Evolutionary conservation across 2,888 invertebrate genomes (phyloP), one percentile per base, ranked within the genome.

Genomic region (Eupeodes latifasciatus): DNA sequence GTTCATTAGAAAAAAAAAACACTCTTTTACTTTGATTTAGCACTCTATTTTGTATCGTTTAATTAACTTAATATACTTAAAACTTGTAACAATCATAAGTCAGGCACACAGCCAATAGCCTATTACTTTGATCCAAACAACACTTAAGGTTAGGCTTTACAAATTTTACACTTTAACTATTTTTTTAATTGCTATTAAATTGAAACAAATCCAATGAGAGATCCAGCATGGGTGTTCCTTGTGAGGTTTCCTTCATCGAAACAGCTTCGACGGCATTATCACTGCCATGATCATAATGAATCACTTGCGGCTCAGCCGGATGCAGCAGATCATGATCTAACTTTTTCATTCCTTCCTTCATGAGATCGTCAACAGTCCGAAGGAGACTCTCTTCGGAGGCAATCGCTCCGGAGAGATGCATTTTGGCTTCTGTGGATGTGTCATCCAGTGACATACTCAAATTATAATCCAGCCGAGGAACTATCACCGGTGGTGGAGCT

Each of bases 251-350:
- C 81, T 93, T 93, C 91, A 93, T 92, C 40, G 90, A 90, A 10
- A 92, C 90, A 12, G 93, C 94, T 81, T 93, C 93, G 34, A 93
- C 94, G 9, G 93, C 93, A 90, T 93, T 93, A 85, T 93, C 94
- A 85, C 92, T 93, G 47, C 91, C 93, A 89, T 93, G 93, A 81
- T 93, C 94, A 47, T 93, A 93, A 76, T 93, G 91, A 16, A 91
- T 90, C 1, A 85, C 89, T 19, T 90, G 86, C 2, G 91, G 90
- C 57, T 79, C 66, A 9, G 75, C 12, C 2, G 78, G 88, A 5
- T 90, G 74, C 4, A 90, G 27, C 51, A 75, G 89, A 2, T 88
- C 83, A n/a, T 83, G 89, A 19, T 81, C 89, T 69, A 92, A 83
- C 87, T 91, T 91, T 27, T 90, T 90, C 64, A 92, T 91, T 61